These are phyloP conservation scores for Meloidogyne floridensis DNA, from an alignment of 1,140 invertebrate species.

Conservation along the genomic window DNA sequence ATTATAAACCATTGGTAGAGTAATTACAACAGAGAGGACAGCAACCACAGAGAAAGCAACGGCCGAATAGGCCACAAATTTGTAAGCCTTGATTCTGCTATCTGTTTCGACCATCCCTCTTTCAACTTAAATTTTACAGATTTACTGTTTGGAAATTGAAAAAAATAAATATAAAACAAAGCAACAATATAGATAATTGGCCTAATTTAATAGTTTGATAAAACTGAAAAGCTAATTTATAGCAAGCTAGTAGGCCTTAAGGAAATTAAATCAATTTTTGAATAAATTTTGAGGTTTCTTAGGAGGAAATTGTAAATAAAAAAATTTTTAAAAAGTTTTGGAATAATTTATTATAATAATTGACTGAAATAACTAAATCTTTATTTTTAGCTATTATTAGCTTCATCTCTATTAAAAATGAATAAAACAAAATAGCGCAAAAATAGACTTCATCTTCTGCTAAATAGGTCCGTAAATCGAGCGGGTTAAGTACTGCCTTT, in stretches of 20 bases:
- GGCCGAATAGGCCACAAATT: conserved; percentile 57
- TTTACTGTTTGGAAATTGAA: neutral
- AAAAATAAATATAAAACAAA: too few species aligned
- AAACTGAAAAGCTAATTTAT: too few species aligned
- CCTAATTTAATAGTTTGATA: too few species aligned
- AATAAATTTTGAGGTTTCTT: too few species aligned
- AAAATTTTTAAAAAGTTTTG: too few species aligned
- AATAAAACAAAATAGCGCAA: neutral
- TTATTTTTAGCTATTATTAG: neutral
- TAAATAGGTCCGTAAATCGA: conserved; percentile 9
- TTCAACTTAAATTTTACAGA: conserved; percentile 20
- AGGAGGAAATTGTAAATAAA: too few species aligned
- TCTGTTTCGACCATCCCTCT: conserved; percentile 51
- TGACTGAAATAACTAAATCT: neutral
- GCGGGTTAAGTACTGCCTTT: conserved; percentile 8
- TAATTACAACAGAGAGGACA: conserved; percentile 53
- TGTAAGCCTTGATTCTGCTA: conserved; percentile 54
- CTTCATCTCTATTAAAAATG: conserved; percentile 11
- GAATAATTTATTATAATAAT: too few species aligned
- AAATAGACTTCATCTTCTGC: neutral
- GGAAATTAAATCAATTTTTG: too few species aligned
- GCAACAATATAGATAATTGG: too few species aligned
- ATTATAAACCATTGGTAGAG: conserved; percentile 58
- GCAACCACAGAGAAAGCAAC: conserved; percentile 55
- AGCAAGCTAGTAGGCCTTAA: too few species aligned